Evolutionary conservation across 2,797 vertebrate genomes (phyloP).

Genomic region (Typhlichthys subterraneus): DNA sequence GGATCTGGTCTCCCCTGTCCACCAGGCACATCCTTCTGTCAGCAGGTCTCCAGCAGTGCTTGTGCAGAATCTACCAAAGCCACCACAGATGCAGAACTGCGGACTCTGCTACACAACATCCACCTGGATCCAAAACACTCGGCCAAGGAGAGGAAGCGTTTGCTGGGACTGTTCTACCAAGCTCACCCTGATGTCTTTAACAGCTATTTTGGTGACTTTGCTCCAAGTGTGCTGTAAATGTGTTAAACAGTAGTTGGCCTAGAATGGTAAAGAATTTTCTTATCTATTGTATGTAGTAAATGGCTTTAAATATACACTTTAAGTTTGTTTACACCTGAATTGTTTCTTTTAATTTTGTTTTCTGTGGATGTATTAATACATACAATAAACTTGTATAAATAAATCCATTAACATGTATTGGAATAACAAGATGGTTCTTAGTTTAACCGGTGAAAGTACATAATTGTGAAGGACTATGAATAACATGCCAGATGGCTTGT

Average conservation of each 20-base stretch:
- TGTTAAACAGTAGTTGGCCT: background rate
- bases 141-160: slow-evolving; percentile 84
- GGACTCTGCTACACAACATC: slow-evolving; percentile 83
- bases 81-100: slow-evolving; percentile 83
- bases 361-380: no score
- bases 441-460: no score
- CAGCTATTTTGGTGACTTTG: slow-evolving; percentile 86
- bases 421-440: no score
- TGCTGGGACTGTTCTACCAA: slow-evolving; percentile 86
- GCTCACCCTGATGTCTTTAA: slow-evolving; percentile 89
- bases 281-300: no score
- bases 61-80: slow-evolving; percentile 66
- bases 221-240: slow-evolving; percentile 45
- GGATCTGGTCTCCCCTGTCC: background rate
- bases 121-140: slow-evolving; percentile 84
- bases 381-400: no score
- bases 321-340: no score
- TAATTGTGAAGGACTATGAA: no score
- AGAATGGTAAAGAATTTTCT: no score
- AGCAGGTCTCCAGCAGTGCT: slow-evolving; percentile 75
- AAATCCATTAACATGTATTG: no score
- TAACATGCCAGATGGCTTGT: no score
- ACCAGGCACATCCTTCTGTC: slow-evolving; percentile 81
- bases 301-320: no score
- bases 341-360: no score